phyloP scores from a whole-genome alignment of 2,113 vertebrate species.

The Lamprotornis superbus region DNA sequence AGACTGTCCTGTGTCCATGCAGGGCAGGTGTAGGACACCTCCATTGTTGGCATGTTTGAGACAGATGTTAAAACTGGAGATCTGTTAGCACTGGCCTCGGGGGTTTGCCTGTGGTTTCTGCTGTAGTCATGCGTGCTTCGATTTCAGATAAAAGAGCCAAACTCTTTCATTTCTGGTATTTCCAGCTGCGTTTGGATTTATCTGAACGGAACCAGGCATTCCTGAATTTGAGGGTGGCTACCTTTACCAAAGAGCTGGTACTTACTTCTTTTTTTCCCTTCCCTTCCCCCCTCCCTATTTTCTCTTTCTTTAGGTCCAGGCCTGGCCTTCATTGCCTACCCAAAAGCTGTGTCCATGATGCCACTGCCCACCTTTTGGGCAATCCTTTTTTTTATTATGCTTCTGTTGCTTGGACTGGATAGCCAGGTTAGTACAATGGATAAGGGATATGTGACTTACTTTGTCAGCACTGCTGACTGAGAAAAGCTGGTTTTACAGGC shows the following conservation, averaged over 20 bases:
- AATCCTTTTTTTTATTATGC: constrained; percentile 98
- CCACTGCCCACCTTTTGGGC: constrained; percentile 97
- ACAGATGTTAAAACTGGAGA: constrained; percentile 62
- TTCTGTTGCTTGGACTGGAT: constrained; percentile 98
- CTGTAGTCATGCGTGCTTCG: constrained; percentile 60
- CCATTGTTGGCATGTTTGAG: constrained; percentile 52
- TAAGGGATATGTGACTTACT: background rate
- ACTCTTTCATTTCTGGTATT: constrained; percentile 65
- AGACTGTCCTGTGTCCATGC: background rate
- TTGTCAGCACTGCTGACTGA: background rate
- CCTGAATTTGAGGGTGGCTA: constrained; percentile 49
- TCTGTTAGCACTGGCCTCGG: constrained; percentile 27
- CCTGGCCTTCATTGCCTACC: constrained; percentile 98
- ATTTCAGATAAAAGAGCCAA: constrained; percentile 66
- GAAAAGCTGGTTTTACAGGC: background rate
- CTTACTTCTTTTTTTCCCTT: constrained; percentile 55
- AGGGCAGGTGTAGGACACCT: background rate
- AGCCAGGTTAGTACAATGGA: constrained; percentile 86
- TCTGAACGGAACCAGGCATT: constrained; percentile 62
- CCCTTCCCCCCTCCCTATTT: constrained; percentile 65
- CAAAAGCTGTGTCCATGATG: constrained; percentile 99
- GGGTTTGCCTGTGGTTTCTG: constrained; percentile 44
- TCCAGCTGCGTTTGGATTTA: constrained; percentile 69
- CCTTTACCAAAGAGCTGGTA: background rate
- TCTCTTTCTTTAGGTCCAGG: constrained; percentile 88